Percentiles rank a stretch among this genome's conserved stretches.
phyloP scores from a whole-genome alignment of 2,888 invertebrate species.

The Ophion costatus region DNA sequence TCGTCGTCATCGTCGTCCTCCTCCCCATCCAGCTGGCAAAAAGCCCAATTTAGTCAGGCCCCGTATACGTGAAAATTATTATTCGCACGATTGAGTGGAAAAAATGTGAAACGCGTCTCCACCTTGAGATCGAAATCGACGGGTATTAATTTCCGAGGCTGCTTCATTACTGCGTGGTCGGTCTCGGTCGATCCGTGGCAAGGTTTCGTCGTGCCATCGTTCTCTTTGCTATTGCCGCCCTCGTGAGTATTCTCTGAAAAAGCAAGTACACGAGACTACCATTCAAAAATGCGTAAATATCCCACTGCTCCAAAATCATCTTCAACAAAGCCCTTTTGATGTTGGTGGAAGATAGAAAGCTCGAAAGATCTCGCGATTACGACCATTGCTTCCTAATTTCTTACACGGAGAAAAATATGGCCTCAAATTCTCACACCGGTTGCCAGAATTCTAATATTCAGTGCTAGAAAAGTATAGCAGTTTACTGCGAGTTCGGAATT shows the following conservation, averaged over 20 bases:
- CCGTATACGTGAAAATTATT: neutral
- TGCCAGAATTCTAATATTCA: too few species aligned
- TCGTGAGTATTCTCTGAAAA: conserved; percentile 70
- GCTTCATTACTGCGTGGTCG: conserved; percentile 56
- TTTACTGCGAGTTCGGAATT: too few species aligned
- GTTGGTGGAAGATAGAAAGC: too few species aligned
- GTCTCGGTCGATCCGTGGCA: conserved; percentile 66
- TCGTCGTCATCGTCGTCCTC: conserved; percentile 83
- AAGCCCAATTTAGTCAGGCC: neutral
- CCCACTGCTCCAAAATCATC: conserved; percentile 25
- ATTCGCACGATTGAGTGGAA: neutral
- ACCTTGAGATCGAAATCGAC: conserved; percentile 81
- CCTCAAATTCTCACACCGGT: too few species aligned
- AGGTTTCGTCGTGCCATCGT: conserved; percentile 68
- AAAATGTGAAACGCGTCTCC: conserved; percentile 1
- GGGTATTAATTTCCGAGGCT: conserved; percentile 78
- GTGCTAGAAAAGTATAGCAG: too few species aligned
- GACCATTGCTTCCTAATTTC: too few species aligned
- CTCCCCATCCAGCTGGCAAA: conserved; percentile 80
- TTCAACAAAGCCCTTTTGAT: neutral
- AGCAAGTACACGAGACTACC: neutral
- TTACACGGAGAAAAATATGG: too few species aligned
- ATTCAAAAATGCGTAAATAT: neutral
- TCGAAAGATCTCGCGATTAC: too few species aligned
- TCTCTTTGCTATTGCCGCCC: conserved; percentile 63